A percentile compares a stretch with the other conserved stretches of the same genome.
Evolutionary conservation across 2,113 vertebrate genomes (phyloP).

Genomic region (Dromas ardeola): DNA sequence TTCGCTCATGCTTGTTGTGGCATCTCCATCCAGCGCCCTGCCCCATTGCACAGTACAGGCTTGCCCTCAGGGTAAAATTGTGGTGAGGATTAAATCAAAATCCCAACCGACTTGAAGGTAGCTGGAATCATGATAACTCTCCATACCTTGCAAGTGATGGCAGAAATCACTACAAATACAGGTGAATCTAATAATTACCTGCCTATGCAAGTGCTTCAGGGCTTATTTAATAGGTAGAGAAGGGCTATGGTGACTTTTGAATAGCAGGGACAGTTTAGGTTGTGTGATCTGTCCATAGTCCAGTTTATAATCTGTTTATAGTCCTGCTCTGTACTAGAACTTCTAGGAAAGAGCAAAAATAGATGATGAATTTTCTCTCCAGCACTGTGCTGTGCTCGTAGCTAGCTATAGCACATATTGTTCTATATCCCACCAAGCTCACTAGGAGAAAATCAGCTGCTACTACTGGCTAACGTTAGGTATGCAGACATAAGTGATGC

Average conservation of each 20-base stretch:
- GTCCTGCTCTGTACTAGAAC: not conserved
- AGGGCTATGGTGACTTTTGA: fast-evolving
- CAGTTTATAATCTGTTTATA: not conserved
- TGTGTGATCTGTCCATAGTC: not conserved
- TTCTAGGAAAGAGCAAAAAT: not conserved
- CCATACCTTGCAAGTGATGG: not conserved
- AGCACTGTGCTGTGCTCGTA: not conserved
- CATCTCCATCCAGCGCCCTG: not conserved
- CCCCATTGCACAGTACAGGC: not conserved
- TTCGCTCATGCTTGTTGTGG: not conserved
- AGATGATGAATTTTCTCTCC: not conserved
- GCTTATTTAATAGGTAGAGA: not conserved
- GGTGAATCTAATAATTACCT: not conserved
- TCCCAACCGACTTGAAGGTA: not conserved
- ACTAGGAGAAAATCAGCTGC: not conserved
- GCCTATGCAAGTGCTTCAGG: not conserved
- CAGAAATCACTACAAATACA: not conserved
- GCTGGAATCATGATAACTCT: not conserved
- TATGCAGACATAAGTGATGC: fast-evolving
- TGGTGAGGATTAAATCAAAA: not conserved
- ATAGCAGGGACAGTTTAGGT: not conserved
- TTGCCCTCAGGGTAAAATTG: not conserved
- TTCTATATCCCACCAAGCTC: not conserved
- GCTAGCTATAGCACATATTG: not conserved
- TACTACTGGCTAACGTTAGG: fast-evolving